Percentiles rank a stretch among this genome's conserved stretches.
Evolutionary conservation across 92 coral and sea anemone species (phyloP).

Genomic region (Hydrozoanthus gracilis): DNA sequence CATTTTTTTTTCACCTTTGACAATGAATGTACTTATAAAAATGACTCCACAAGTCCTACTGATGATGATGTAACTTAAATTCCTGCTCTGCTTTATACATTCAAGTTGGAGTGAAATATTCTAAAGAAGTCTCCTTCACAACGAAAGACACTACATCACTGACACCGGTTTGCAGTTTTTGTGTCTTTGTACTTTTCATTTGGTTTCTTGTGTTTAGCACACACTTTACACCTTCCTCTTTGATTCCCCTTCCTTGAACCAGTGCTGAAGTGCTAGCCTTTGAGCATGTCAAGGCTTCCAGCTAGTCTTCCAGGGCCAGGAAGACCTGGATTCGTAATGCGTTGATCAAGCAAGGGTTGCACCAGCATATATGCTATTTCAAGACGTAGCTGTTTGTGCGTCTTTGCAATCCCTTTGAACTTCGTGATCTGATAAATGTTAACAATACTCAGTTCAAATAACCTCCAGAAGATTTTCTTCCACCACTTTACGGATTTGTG

Average conservation of each 20-base stretch:
- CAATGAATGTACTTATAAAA: no score
- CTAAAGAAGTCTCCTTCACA: conserved; percentile 56
- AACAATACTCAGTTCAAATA: conserved; percentile 44
- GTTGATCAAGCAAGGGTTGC: conserved; percentile 55
- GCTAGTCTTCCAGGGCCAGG: conserved; percentile 60
- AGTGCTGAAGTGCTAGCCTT: conserved; percentile 60
- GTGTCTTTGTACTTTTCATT: conserved; percentile 57
- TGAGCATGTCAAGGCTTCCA: conserved; percentile 21
- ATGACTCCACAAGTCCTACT: no score
- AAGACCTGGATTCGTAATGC: background rate
- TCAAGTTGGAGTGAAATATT: conserved; percentile 48
- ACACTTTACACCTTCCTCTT: conserved; percentile 68
- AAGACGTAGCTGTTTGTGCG: conserved; percentile 54
- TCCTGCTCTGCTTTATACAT: no score
- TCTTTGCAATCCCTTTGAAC: conserved; percentile 3
- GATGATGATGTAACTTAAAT: no score
- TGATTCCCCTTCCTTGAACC: conserved; percentile 55
- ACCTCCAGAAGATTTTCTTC: conserved; percentile 65
- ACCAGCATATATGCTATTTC: conserved; percentile 44
- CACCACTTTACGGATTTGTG: conserved; percentile 56
- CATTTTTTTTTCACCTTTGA: no score
- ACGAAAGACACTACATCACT: no score
- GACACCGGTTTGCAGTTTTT: conserved; percentile 58
- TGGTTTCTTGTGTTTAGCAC: conserved; percentile 60
- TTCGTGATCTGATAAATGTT: conserved; percentile 55